Evolutionary conservation across 2,113 vertebrate species (phyloP).

Genomic region (Hippocampus abdominalis): DNA sequence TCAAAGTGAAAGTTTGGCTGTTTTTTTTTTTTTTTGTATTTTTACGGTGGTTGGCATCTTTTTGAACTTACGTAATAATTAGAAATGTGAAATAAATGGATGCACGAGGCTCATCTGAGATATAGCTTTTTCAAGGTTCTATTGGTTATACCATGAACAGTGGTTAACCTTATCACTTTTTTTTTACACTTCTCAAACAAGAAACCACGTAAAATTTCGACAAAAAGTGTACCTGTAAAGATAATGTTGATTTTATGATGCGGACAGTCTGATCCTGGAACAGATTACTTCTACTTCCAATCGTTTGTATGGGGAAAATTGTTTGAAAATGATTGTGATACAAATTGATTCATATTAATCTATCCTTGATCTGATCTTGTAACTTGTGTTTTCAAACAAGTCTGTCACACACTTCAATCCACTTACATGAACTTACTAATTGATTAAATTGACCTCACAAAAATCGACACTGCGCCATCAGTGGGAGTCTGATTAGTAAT

Average conservation of each 20-base stretch:
- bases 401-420: constrained; percentile 14
- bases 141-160: too few species aligned
- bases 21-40: too few species aligned
- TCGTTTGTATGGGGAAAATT: not conserved
- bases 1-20: too few species aligned
- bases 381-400: constrained; percentile 3
- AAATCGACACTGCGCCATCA: not conserved
- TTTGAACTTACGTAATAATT: too few species aligned
- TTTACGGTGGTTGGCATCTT: too few species aligned
- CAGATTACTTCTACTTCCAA: not conserved
- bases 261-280: not conserved
- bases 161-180: too few species aligned
- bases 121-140: too few species aligned
- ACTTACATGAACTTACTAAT: not conserved
- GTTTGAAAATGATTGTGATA: not conserved
- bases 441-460: constrained; percentile 5
- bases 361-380: not conserved
- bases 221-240: too few species aligned
- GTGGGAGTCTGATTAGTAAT: not conserved
- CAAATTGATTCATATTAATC: not conserved
- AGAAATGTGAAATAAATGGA: too few species aligned
- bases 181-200: too few species aligned
- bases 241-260: not conserved
- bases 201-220: too few species aligned
- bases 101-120: too few species aligned